Percentiles rank a stretch among this genome's conserved stretches.
Conservation (phyloP, 2,888 invertebrate species). For the Netelia inedita region DNA sequence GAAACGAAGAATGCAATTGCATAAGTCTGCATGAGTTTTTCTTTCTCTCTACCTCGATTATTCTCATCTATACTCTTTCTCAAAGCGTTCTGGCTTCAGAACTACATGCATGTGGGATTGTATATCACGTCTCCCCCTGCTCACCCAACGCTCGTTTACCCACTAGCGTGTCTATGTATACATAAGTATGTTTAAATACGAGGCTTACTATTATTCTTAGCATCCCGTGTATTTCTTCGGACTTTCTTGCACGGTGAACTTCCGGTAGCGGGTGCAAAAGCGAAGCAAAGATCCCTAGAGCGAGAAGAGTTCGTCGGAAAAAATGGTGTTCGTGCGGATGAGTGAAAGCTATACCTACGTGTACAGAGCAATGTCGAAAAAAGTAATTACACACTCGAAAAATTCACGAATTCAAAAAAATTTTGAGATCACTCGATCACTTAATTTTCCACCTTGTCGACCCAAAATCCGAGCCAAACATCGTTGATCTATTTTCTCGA, state of each 20-base stretch:
- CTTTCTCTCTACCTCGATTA: constrained; percentile 11
- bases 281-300: constrained; percentile 22
- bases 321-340: constrained; percentile 11
- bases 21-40: constrained; percentile 13
- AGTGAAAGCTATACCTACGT: constrained; percentile 3
- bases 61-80: constrained; percentile 26
- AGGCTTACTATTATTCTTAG: constrained; percentile 52
- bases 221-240: constrained; percentile 38
- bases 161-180: background rate
- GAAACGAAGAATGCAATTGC: constrained; percentile 42
- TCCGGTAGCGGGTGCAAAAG: constrained; percentile 35
- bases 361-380: background rate
- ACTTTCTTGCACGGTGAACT: constrained; percentile 31
- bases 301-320: background rate
- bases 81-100: constrained; percentile 24
- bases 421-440: background rate
- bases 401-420: too few relatives aligned
- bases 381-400: background rate
- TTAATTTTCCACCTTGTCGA: too few relatives aligned
- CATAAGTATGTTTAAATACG: background rate
- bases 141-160: constrained; percentile 18
- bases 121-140: background rate
- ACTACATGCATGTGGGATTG: background rate
- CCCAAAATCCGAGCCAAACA: background rate
- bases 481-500: background rate